Evolutionary conservation across 2,113 vertebrate genomes (phyloP), one percentile per base, ranked within the genome.

Genomic region (Trichechus manatus): DNA sequence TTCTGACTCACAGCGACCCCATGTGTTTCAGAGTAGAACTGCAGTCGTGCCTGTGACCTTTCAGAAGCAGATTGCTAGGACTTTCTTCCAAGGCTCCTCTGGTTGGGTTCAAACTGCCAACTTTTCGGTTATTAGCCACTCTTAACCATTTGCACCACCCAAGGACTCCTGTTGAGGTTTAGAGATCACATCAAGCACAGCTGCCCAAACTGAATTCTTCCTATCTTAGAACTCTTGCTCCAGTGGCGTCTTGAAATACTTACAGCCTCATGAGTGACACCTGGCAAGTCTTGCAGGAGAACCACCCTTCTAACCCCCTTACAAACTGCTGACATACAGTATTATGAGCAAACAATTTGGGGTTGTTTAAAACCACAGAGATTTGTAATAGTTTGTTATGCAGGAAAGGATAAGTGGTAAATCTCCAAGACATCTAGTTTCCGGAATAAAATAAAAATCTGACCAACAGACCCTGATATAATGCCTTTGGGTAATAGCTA

Each of bases 381-480:
- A 61, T 90, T 74, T 87, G 33, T 61, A 6, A 22, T 82, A 72
- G 66, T 75, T 64, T 93, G 27, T 78, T 91, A 72, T 72, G 13
- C 14, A 83, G 4, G 63, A 72, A 90, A 77, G 2, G 22, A 47
- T 39, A 50, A 90, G 39, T 77, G 33, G 19, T 93, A 87, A 90
- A 92, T 96, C n/a, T 94, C 22, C 0, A 81, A 87, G 77, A 94
- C 42, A 92, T 89, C 66, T 81, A 31, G 63, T 92, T 96, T 96
- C 42, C 87, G 19, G 93, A 96, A 53, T 93, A 94, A 96, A 96
- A 95, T 87, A 92, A 81, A 81, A 92, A 88, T 78, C 64, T 94
- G 27, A 80, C 53, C 6, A 47, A 66, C 13, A 91, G 33, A 64
- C 1, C 1, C 29, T 81, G 50, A 91, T 92, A 91, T 87, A 77